Conservation (phyloP, 2,888 invertebrate genomes). For the Phengaris arion region DNA sequence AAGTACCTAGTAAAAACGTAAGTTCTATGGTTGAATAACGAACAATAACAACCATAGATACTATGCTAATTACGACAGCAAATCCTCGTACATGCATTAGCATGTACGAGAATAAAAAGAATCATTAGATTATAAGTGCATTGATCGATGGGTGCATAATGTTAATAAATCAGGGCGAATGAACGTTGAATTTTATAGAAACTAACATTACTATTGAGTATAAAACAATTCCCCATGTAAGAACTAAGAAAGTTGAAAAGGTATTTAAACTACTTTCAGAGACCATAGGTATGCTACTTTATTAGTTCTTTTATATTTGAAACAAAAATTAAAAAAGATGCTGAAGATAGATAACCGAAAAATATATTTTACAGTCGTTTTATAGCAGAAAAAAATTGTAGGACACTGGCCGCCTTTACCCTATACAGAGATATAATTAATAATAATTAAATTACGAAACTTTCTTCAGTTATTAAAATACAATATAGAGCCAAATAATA, state of each 20-base stretch:
- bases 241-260: neutral
- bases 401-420: neutral
- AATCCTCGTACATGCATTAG: neutral
- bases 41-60: neutral
- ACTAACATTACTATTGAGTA: neutral
- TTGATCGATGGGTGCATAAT: neutral
- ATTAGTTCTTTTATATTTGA: too few relatives aligned
- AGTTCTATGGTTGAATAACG: neutral
- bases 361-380: too few relatives aligned
- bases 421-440: neutral
- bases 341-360: too few relatives aligned
- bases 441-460: too few relatives aligned
- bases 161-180: conserved; percentile 5
- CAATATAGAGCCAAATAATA: too few relatives aligned
- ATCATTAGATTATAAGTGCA: neutral
- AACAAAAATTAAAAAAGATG: too few relatives aligned
- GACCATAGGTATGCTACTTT: neutral
- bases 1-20: neutral
- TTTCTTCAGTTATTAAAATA: too few relatives aligned
- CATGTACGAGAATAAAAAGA: too few relatives aligned
- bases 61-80: conserved; percentile 16
- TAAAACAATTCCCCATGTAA: neutral
- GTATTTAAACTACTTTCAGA: too few relatives aligned
- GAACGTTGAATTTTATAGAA: neutral
- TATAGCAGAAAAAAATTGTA: too few relatives aligned